A percentile compares a stretch with the other conserved stretches of the same genome.
phyloP scores from a whole-genome alignment of 1,140 invertebrate genomes.

The Bombus confusus region DNA sequence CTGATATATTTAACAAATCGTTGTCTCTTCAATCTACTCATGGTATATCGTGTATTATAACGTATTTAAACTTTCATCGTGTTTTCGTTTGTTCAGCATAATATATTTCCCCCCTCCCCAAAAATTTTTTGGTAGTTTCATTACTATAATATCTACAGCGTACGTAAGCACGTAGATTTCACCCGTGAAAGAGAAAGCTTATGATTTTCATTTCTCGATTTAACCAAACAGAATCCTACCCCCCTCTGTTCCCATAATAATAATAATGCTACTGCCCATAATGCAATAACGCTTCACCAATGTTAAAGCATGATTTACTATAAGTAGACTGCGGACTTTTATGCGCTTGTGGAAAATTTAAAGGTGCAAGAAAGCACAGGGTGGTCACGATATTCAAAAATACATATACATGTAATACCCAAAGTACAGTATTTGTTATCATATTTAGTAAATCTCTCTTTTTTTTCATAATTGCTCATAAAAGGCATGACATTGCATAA shows the following conservation, averaged over 20 bases:
- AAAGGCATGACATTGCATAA: background rate
- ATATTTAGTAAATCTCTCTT: background rate
- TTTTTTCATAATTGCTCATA: background rate
- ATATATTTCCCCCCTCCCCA: background rate
- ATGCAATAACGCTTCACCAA: background rate
- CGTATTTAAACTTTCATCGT: background rate
- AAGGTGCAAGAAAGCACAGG: background rate
- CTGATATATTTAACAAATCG: slow-evolving; percentile 36
- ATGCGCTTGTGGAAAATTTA: background rate
- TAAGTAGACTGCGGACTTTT: background rate
- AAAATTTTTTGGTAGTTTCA: background rate
- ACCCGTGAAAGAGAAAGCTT: background rate
- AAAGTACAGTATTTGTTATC: too few species aligned
- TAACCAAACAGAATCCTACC: background rate
- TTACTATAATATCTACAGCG: background rate
- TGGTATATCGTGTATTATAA: slow-evolving; percentile 11
- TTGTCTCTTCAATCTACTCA: slow-evolving; percentile 14
- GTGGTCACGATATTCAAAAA: too few species aligned
- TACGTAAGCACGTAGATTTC: background rate
- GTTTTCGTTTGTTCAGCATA: background rate
- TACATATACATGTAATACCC: too few species aligned
- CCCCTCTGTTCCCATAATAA: background rate
- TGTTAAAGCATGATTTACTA: background rate
- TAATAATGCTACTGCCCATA: background rate
- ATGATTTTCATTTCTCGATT: slow-evolving; percentile 20